Conservation (phyloP, 2,888 invertebrate species). For the Lasioglossum figueresi region DNA sequence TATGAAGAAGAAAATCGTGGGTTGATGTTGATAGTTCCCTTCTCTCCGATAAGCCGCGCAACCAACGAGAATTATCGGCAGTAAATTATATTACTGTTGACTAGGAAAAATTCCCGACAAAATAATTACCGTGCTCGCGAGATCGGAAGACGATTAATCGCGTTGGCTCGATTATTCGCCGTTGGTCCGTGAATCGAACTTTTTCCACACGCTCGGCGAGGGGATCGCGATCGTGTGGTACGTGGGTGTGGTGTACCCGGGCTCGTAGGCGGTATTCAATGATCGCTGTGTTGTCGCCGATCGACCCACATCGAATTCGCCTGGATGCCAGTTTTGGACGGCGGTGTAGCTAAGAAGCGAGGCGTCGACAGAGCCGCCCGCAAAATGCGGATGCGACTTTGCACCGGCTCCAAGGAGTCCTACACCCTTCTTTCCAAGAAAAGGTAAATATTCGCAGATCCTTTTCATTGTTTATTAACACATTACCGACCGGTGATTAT, state of each 20-base stretch:
- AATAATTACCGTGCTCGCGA: constrained; percentile 66
- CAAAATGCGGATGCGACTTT: constrained; percentile 82
- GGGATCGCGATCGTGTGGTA: constrained; percentile 31
- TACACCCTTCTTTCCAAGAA: constrained; percentile 82
- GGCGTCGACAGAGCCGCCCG: constrained; percentile 73
- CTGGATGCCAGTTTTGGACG: constrained; percentile 82
- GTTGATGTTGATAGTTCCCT: constrained; percentile 59
- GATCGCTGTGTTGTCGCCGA: constrained; percentile 43
- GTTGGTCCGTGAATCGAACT: constrained; percentile 12
- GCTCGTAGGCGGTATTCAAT: constrained; percentile 61
- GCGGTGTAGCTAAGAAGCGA: constrained; percentile 79
- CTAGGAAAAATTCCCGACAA: constrained; percentile 59
- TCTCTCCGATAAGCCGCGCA: constrained; percentile 56
- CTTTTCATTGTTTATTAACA: background rate
- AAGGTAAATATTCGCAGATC: constrained; percentile 73
- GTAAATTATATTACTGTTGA: constrained; percentile 60
- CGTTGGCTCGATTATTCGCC: constrained; percentile 39
- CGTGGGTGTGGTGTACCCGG: constrained; percentile 52
- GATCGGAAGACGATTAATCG: constrained; percentile 55
- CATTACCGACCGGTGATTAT: too few species aligned
- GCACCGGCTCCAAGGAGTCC: constrained; percentile 82
- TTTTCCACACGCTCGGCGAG: constrained; percentile 7
- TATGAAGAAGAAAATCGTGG: constrained; percentile 54
- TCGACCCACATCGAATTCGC: constrained; percentile 51
- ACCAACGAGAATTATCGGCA: constrained; percentile 49